These are phyloP conservation scores for Lapara coniferarum DNA, from an alignment of 2,888 invertebrate species.

Conservation along the genomic window DNA sequence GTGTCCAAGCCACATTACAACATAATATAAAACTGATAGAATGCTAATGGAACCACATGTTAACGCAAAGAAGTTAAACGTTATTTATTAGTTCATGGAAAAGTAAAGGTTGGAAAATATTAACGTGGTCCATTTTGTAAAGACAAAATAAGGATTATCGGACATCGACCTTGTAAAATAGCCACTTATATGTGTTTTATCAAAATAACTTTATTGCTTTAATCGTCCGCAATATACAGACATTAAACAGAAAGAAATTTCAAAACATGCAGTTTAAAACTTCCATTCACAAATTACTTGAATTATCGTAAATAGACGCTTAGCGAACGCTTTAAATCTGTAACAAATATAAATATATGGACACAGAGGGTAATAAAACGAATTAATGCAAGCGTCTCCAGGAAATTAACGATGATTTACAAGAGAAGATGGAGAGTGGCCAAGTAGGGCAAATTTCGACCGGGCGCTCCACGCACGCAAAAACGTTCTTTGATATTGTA, in stretches of 20 bases:
- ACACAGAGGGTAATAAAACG: constrained; percentile 9
- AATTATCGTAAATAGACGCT: neutral
- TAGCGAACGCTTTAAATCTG: neutral
- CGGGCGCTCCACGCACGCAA: neutral
- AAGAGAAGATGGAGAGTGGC: constrained; percentile 51
- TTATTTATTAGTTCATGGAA: neutral
- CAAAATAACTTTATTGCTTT: neutral
- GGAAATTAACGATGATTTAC: constrained; percentile 40
- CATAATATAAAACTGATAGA: neutral
- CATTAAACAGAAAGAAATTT: neutral
- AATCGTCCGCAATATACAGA: neutral
- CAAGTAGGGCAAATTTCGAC: constrained; percentile 47
- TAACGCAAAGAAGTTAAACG: neutral
- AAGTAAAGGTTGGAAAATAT: too few relatives aligned
- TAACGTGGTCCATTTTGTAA: neutral
- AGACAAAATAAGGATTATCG: neutral
- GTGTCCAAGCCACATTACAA: neutral
- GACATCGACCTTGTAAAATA: too few relatives aligned
- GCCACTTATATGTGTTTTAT: neutral
- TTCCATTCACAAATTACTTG: neutral
- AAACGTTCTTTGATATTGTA: constrained; percentile 9
- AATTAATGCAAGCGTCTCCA: constrained; percentile 33
- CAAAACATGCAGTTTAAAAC: neutral
- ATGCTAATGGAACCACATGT: neutral
- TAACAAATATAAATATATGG: constrained; percentile 3